Conservation (phyloP, 2,113 vertebrate genomes). For the Harpagus bidentatus region DNA sequence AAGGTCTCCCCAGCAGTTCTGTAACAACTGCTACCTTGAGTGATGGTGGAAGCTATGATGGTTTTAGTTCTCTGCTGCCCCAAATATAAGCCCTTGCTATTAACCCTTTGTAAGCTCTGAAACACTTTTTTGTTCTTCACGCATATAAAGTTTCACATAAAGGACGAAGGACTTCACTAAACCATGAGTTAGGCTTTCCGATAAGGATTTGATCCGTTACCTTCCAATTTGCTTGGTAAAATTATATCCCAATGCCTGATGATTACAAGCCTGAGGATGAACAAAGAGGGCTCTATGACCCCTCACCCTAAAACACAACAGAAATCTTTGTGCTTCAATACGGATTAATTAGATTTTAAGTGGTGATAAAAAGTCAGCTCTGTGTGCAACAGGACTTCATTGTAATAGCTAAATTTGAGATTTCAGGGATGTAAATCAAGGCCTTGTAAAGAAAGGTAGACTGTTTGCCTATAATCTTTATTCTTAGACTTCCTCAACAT, state of each 20-base stretch:
- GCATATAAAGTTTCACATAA: slow-evolving; percentile 77
- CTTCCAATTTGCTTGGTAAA: slow-evolving; percentile 83
- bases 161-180: slow-evolving; percentile 73
- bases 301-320: slow-evolving; percentile 85
- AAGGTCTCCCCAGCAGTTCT: background rate
- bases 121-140: slow-evolving; percentile 73
- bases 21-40: slow-evolving; percentile 12
- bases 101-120: slow-evolving; percentile 72
- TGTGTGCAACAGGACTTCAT: slow-evolving; percentile 81
- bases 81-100: slow-evolving; percentile 72
- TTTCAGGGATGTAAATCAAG: slow-evolving; percentile 74
- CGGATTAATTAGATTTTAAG: slow-evolving; percentile 88
- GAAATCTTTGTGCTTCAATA: slow-evolving; percentile 86
- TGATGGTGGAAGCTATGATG: slow-evolving; percentile 24
- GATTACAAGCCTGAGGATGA: slow-evolving; percentile 76
- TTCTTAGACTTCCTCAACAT: slow-evolving; percentile 73
- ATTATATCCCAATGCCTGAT: slow-evolving; percentile 80
- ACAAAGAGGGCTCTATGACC: slow-evolving; percentile 86
- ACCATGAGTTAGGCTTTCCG: slow-evolving; percentile 74
- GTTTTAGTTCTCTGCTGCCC: slow-evolving; percentile 47
- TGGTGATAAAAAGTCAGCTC: slow-evolving; percentile 80
- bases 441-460: slow-evolving; percentile 77
- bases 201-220: slow-evolving; percentile 83
- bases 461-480: slow-evolving; percentile 77
- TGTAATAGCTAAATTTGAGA: slow-evolving; percentile 79